These are phyloP conservation scores for Cryptoprocta ferox DNA, from an alignment of 2,797 vertebrate genomes.

Conservation along the genomic window DNA sequence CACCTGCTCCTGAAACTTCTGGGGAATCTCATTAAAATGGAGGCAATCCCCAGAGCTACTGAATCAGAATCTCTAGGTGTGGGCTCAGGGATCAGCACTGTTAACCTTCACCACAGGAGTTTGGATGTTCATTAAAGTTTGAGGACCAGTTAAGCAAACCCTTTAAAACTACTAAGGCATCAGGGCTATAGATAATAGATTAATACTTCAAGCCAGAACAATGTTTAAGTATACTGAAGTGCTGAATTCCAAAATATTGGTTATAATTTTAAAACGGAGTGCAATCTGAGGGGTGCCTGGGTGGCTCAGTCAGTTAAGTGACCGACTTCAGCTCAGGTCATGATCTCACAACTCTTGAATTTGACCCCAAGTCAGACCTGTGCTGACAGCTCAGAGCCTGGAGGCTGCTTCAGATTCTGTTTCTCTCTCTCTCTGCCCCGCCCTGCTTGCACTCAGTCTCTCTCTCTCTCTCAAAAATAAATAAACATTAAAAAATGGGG, in stretches of 20 bases:
- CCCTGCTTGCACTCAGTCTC: no score
- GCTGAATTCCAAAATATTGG: neutral
- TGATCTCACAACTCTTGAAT: no score
- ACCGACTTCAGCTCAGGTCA: no score
- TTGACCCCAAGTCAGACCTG: no score
- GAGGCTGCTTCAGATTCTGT: no score
- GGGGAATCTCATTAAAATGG: neutral
- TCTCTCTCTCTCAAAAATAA: no score
- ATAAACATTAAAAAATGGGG: neutral
- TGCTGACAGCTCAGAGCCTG: no score
- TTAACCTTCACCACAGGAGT: neutral
- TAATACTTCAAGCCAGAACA: neutral
- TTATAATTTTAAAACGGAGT: neutral
- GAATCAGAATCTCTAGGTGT: neutral
- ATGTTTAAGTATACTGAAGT: slow-evolving; percentile 9
- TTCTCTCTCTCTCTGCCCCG: no score
- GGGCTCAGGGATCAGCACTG: neutral
- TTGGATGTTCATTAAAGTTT: neutral
- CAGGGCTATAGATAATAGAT: neutral
- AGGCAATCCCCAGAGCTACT: neutral
- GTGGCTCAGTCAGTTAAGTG: no score
- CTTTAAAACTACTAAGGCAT: neutral
- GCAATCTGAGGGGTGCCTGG: neutral
- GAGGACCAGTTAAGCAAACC: slow-evolving; percentile 12
- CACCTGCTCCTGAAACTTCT: neutral